Evolutionary conservation across 2,113 vertebrate genomes (phyloP).

Genomic region (Burhinus bistriatus): DNA sequence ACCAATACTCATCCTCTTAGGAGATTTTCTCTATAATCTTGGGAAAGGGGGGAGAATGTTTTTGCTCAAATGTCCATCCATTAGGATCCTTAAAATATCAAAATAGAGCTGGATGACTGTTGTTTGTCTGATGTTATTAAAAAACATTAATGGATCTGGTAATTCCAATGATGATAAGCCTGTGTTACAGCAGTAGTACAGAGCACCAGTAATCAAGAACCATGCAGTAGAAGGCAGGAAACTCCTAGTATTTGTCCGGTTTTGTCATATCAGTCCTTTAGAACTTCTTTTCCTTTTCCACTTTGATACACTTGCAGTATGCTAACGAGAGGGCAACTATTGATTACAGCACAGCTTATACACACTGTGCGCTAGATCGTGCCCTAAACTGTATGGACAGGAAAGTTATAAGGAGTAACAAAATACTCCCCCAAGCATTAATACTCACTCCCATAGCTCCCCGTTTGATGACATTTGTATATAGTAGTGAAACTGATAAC

Average conservation of each 20-base stretch:
- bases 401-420: neutral
- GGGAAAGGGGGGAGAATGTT: neutral
- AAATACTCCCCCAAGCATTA: neutral
- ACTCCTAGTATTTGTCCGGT: neutral
- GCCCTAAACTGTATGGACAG: neutral
- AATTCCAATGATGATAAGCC: neutral
- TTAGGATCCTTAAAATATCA: neutral
- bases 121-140: neutral
- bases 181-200: neutral
- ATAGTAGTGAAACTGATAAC: neutral
- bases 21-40: neutral
- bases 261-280: neutral
- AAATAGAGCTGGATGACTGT: neutral
- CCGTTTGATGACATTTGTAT: neutral
- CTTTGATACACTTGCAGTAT: neutral
- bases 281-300: neutral
- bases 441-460: neutral
- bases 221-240: neutral
- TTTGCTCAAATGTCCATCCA: neutral
- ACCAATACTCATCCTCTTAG: neutral
- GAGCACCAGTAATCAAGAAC: neutral
- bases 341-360: neutral
- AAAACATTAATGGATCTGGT: neutral
- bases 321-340: neutral
- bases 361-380: neutral